Percentiles rank a stretch among this genome's conserved stretches.
Conservation (phyloP, 2,797 vertebrate genomes). For the Ammospiza maritima region DNA sequence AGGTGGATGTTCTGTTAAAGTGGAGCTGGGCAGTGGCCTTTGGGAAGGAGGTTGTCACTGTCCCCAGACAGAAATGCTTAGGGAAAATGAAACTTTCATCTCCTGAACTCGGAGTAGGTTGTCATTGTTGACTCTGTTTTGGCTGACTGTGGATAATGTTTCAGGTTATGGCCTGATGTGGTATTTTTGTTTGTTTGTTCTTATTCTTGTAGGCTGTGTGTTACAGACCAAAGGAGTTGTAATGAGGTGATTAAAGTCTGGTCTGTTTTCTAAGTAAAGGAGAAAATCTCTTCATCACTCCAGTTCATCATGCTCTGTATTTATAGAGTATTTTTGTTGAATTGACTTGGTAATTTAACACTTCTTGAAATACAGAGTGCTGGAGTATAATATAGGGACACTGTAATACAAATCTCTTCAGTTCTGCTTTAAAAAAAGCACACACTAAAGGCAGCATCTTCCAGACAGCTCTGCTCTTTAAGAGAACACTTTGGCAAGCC, state of each 20-base stretch:
- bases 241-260: background rate
- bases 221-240: background rate
- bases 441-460: background rate
- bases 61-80: background rate
- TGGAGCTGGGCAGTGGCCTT: background rate
- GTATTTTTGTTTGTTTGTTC: slow-evolving; percentile 14
- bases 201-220: background rate
- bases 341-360: background rate
- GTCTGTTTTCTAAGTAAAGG: background rate
- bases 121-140: background rate
- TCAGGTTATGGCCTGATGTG: background rate
- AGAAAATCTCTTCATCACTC: background rate
- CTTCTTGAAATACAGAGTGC: background rate
- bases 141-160: background rate
- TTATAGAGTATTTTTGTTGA: background rate
- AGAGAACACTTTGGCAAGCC: background rate
- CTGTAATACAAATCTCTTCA: background rate
- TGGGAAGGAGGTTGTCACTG: background rate
- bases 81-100: background rate
- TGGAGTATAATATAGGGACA: background rate
- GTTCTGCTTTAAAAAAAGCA: background rate
- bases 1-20: background rate
- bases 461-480: background rate
- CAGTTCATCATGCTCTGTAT: background rate
- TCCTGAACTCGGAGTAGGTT: background rate